Base-by-base conservation (phyloP, 2,113 vertebrate genomes). In the Aphyosemion australe region DNA sequence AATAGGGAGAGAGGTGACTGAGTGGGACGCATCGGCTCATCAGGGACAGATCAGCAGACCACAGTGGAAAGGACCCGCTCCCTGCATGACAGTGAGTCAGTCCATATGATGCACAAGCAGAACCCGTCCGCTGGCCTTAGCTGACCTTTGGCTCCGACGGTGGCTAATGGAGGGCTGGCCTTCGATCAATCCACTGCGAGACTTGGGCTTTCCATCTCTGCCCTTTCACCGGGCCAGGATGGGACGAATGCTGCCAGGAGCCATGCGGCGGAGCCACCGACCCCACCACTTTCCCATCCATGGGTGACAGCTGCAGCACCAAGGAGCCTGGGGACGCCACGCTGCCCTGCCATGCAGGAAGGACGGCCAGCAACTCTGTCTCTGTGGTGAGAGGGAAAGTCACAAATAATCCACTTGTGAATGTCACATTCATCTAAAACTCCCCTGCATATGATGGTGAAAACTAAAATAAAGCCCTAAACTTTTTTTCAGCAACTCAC, bases 121-220 rank as follows among this genome's bases (percentile, higher is more conserved):
- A 76, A 68, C 78, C 74, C 85, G 65, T 84, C 83, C 65, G 19
- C 32, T 79, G 83, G 82, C 84, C 87, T 87, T 78, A 79, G 79
- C 56, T 86, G 86, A 90, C 89, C 89, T 92, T 92, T 83, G 80
- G 72, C 82, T 87, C 78, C 58, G 72, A 80, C 60, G n/a, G 73
- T 60, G 53, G 85, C 79, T 87, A 83, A 90, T 87, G 82, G 87
- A 81, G 74, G 54, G 60, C 83, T 90, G 87, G 86, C 80, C 69
- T 62, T 65, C 42, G 84, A 90, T 90, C 90, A 90, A 84, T 89
- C 78, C 76, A 48, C 78, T 18, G 63, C 80, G 79, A 79, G 73
- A 69, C 70, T 37, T 46, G 76, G 69, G 37, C 75, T 77, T 85
- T 80, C 77, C 65, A 52, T 79, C 73, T 49, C 53, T 89, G 82